phyloP scores from a whole-genome alignment of 1,140 invertebrate species.

The Apolygus lucorum region DNA sequence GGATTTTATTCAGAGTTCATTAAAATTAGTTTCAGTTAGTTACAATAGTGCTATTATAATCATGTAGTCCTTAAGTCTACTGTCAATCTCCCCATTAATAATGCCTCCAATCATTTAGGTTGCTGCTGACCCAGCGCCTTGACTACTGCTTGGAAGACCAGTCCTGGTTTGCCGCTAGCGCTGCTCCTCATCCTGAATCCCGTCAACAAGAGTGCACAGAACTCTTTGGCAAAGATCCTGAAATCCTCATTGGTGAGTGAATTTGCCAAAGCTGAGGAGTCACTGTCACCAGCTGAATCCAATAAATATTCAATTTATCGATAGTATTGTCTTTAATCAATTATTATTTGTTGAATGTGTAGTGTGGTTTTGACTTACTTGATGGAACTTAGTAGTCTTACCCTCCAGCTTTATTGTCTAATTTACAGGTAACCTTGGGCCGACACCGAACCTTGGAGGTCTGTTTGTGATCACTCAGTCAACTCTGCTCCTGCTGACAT shows the following conservation, averaged over 20 bases:
- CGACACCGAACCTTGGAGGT: conserved; percentile 42
- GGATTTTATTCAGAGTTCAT: too few relatives aligned
- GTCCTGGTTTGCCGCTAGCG: conserved; percentile 49
- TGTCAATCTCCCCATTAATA: neutral
- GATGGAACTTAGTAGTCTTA: neutral
- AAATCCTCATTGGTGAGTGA: conserved; percentile 11
- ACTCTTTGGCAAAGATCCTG: conserved; percentile 15
- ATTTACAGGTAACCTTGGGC: conserved; percentile 15
- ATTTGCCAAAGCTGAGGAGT: too few relatives aligned
- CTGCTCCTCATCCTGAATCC: conserved; percentile 46
- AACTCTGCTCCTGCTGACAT: conserved; percentile 35
- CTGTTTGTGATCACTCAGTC: conserved; percentile 53
- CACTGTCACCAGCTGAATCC: neutral
- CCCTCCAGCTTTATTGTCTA: too few relatives aligned
- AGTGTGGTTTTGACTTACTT: too few relatives aligned
- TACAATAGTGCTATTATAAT: too few relatives aligned
- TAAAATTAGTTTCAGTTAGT: too few relatives aligned
- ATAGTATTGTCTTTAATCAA: neutral
- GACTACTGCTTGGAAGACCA: conserved; percentile 58
- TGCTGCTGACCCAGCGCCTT: conserved; percentile 43
- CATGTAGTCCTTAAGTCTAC: neutral
- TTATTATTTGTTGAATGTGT: too few relatives aligned
- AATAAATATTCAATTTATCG: neutral
- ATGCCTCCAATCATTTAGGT: too few relatives aligned
- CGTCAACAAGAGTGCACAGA: conserved; percentile 27